phyloP scores from a whole-genome alignment of 2,113 vertebrate genomes.

The Hippocampus comes region DNA sequence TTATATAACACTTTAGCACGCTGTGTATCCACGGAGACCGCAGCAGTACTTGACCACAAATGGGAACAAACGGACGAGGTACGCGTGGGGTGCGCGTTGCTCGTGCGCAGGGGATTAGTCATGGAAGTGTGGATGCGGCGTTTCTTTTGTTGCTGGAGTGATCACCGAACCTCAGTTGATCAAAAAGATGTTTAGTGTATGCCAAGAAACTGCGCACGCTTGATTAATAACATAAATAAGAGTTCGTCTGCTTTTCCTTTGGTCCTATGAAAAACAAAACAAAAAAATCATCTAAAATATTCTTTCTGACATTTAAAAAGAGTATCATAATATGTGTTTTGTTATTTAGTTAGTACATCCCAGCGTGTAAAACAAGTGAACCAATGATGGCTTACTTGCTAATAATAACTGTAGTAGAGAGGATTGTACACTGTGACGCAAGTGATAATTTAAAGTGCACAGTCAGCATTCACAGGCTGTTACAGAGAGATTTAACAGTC shows the following conservation, averaged over 20 bases:
- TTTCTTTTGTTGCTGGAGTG: not conserved
- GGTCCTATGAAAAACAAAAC: too few species aligned
- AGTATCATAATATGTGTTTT: too few species aligned
- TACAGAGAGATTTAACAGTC: slow-evolving; percentile 11
- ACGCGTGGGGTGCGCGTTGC: not conserved
- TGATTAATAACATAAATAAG: too few species aligned
- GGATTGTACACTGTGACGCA: slow-evolving; percentile 43
- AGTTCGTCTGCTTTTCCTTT: too few species aligned
- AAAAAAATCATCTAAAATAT: too few species aligned
- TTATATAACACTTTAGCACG: not conserved
- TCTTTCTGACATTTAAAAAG: too few species aligned
- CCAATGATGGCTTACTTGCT: slow-evolving; percentile 31
- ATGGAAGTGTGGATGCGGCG: not conserved
- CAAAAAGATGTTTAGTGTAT: too few species aligned
- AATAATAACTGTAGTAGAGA: slow-evolving; percentile 39
- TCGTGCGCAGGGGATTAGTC: not conserved
- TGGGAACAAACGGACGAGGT: not conserved
- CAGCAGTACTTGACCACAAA: not conserved
- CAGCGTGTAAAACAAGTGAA: slow-evolving; percentile 4
- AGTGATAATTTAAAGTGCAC: slow-evolving; percentile 17
- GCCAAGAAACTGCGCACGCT: too few species aligned
- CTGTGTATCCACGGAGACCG: not conserved
- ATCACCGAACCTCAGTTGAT: too few species aligned
- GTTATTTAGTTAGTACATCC: not conserved
- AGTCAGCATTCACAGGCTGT: slow-evolving; percentile 36